A percentile compares a stretch with the other conserved stretches of the same genome.
Evolutionary conservation across 2,888 invertebrate genomes (phyloP).

Genomic region (Leucophenga montana): DNA sequence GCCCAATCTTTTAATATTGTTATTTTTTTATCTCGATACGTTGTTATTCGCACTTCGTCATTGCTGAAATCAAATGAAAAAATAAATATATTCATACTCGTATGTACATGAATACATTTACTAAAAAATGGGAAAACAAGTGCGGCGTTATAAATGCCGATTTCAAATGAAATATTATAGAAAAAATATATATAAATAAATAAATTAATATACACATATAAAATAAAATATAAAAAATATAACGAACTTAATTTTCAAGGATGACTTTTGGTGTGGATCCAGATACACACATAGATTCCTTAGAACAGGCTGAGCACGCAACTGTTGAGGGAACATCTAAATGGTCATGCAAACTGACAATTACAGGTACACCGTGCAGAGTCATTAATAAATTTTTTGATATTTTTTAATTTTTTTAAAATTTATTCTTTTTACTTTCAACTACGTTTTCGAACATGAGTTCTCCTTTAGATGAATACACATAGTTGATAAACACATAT

Average conservation of each 20-base stretch:
- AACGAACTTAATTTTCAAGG: slow-evolving; percentile 77
- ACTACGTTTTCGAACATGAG: not conserved
- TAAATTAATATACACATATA: slow-evolving; percentile 29
- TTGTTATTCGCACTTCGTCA: not conserved
- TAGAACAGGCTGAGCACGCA: slow-evolving; percentile 97
- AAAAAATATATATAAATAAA: too few relatives aligned
- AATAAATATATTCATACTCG: not conserved
- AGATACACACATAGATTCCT: slow-evolving; percentile 97
- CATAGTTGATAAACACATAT: too few relatives aligned
- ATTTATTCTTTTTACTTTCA: slow-evolving; percentile 1
- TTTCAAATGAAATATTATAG: too few relatives aligned
- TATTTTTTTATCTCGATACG: too few relatives aligned
- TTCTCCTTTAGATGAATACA: not conserved
- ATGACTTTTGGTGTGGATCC: slow-evolving; percentile 97
- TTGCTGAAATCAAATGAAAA: slow-evolving; percentile 30
- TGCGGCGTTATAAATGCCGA: slow-evolving; percentile 20
- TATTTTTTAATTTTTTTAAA: slow-evolving; percentile 14
- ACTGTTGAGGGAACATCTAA: slow-evolving; percentile 99
- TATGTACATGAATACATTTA: too few relatives aligned
- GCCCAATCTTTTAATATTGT: too few relatives aligned
- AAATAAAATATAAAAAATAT: slow-evolving; percentile 26
- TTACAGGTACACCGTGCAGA: slow-evolving; percentile 85
- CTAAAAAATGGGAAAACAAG: slow-evolving; percentile 5
- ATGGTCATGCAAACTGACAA: slow-evolving; percentile 99
- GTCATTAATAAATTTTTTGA: slow-evolving; percentile 4